A percentile compares a stretch with the other conserved stretches of the same genome.
Conservation (phyloP, 2,797 vertebrate species). For the Rhinatrema bivittatum region DNA sequence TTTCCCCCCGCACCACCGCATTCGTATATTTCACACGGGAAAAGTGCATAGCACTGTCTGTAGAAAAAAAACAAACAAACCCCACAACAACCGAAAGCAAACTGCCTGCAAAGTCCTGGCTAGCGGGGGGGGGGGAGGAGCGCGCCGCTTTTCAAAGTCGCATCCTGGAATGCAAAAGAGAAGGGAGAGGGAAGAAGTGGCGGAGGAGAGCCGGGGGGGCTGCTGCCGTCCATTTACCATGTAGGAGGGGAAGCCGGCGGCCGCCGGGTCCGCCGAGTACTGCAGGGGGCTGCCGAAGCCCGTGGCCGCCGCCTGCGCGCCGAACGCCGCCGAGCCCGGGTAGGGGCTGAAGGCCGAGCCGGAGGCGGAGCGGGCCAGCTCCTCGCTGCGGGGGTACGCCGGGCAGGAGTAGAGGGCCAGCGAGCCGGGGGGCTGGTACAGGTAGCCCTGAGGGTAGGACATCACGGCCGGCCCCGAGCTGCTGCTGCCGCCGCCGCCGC, state of each 20-base stretch:
- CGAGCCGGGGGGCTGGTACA: slow-evolving; percentile 96
- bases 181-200: slow-evolving; percentile 21
- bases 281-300: slow-evolving; percentile 90
- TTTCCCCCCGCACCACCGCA: too few species aligned
- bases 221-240: slow-evolving; percentile 73
- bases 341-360: slow-evolving; percentile 95
- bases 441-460: slow-evolving; percentile 99
- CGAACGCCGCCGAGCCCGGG: slow-evolving; percentile 93
- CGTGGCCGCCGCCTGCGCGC: slow-evolving; percentile 74
- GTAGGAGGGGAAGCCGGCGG: slow-evolving; percentile 90
- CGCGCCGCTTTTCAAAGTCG: too few species aligned
- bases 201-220: background rate
- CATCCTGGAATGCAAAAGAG: too few species aligned
- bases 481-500: background rate
- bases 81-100: too few species aligned
- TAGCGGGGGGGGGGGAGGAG: too few species aligned
- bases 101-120: too few species aligned
- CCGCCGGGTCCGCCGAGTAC: slow-evolving; percentile 81
- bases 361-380: slow-evolving; percentile 87
- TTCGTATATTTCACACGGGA: too few species aligned
- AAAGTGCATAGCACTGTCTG: too few species aligned
- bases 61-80: too few species aligned
- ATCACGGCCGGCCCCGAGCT: slow-evolving; percentile 46
- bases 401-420: slow-evolving; percentile 96
- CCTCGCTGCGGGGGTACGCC: slow-evolving; percentile 88